Evolutionary conservation across 1,140 invertebrate genomes (phyloP), one percentile per base, ranked within the genome.

Genomic region (Drosophila tropicalis): DNA sequence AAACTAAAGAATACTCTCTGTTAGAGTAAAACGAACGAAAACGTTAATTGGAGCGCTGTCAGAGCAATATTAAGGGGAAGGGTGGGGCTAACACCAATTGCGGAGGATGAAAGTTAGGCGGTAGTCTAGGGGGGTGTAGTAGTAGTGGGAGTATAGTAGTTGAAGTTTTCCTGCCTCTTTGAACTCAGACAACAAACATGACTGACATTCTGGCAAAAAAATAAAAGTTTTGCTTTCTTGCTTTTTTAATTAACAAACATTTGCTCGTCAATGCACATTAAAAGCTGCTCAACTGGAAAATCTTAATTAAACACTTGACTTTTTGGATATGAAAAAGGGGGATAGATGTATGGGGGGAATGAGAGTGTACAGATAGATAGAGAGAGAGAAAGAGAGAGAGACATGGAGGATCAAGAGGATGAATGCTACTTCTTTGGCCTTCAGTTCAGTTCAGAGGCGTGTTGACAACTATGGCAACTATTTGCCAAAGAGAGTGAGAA

Each of bases 251-350:
- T 76, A 72, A 60, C 54, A 55, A 75, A 67, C 67, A 67, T 67
- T 65, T 54, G 55, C 51, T 63, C 58, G 58, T 66, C 64, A 72
- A 76, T 72, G 70, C 73, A 66, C 73, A 76, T 79, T 76, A 76
- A 79, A 69, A 72, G 62, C 62, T 66, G 73, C 69, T 55, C 65
- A 51, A 40, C 65, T 66, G 54, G 73, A 62, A 79, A 76, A 76
- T 75, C 76, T 79, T 79, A 76, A 79, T 79, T 79, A 79, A 79
- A 76, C 76, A 76, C 76, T 79, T 76, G 73, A 76, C 73, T 76
- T 70, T 68, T 74, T 57, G 65, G 65, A 51, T 29, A 44, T 17
- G 13, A 17, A 4, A 17, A 2, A 25, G 29, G 7, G 62, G 25
- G 25, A 29, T 29, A 5, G 25, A 29, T 29, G 25, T 4, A 29